Conservation (phyloP, 2,888 invertebrate species). For the Euzetes globulus region DNA sequence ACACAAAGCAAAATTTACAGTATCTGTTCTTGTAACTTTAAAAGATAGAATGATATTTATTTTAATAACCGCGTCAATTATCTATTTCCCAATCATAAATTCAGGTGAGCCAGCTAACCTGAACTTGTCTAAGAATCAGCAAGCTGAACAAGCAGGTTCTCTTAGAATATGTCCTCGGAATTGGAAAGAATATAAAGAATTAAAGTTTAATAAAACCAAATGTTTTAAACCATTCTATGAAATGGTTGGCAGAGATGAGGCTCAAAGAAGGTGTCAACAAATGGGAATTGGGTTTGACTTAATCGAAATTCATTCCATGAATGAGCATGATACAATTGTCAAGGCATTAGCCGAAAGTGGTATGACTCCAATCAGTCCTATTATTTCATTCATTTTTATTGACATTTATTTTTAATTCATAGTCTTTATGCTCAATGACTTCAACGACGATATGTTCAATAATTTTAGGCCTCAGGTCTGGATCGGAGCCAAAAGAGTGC, state of each 20-base stretch:
- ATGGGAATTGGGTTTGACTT: background rate
- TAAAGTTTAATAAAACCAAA: background rate
- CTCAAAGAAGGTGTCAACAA: background rate
- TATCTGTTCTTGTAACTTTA: too few species aligned
- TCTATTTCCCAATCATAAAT: background rate
- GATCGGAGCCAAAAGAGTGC: slow-evolving; percentile 7
- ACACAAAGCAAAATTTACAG: too few species aligned
- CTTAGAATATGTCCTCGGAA: background rate
- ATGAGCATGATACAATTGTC: background rate
- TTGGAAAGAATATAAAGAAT: background rate
- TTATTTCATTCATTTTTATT: background rate
- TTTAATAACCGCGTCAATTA: too few species aligned
- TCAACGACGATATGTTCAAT: slow-evolving; percentile 1
- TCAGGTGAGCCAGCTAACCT: background rate
- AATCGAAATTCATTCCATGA: background rate
- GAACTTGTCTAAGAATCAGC: too few species aligned
- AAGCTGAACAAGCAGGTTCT: too few species aligned
- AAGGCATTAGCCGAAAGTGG: background rate
- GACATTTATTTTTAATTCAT: background rate
- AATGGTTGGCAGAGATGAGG: background rate
- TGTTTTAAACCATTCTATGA: slow-evolving; percentile 5
- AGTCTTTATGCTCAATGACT: background rate
- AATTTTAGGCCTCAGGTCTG: slow-evolving; percentile 2
- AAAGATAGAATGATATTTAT: too few species aligned
- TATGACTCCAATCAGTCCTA: background rate